Evolutionary conservation across 2,113 vertebrate species (phyloP).

Genomic region (Pleuronectes platessa): DNA sequence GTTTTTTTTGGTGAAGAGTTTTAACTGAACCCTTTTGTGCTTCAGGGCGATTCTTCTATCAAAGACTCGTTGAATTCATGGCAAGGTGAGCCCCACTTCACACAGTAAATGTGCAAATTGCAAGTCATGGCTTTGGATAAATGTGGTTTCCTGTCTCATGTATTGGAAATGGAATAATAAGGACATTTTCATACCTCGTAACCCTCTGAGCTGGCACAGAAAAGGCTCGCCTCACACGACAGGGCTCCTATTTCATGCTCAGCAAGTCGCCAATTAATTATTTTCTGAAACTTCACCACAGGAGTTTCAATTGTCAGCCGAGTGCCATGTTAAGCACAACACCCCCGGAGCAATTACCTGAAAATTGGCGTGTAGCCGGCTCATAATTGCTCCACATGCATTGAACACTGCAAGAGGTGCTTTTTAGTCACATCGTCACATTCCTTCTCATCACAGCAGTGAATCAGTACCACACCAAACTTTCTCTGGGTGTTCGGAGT

Average conservation of each 20-base stretch:
- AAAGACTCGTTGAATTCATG: conserved; percentile 97
- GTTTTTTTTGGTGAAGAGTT: no score
- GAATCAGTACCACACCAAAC: conserved; percentile 34
- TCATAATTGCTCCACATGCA: conserved; percentile 10
- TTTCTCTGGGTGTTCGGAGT: not conserved
- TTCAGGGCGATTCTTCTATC: conserved; percentile 94
- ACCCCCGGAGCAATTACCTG: conserved; percentile 12
- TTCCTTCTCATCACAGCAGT: conserved; percentile 6
- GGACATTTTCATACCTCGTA: not conserved
- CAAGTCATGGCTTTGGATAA: not conserved
- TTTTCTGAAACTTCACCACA: conserved; percentile 6
- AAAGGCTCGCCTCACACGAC: not conserved
- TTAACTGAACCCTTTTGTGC: not conserved
- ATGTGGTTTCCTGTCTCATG: conserved; percentile 1
- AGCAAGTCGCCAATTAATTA: conserved; percentile 9
- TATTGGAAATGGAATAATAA: conserved; percentile 15
- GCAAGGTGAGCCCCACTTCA: conserved; percentile 84
- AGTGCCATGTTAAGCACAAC: not conserved
- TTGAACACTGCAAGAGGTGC: not conserved
- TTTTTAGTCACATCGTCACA: conserved; percentile 19
- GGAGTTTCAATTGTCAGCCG: conserved; percentile 12
- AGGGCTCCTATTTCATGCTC: conserved; percentile 27
- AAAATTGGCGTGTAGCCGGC: not conserved
- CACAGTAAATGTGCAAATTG: not conserved
- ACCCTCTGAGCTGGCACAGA: not conserved